phyloP scores from a whole-genome alignment of 2,113 vertebrate species.

The Tragelaphus scriptus region DNA sequence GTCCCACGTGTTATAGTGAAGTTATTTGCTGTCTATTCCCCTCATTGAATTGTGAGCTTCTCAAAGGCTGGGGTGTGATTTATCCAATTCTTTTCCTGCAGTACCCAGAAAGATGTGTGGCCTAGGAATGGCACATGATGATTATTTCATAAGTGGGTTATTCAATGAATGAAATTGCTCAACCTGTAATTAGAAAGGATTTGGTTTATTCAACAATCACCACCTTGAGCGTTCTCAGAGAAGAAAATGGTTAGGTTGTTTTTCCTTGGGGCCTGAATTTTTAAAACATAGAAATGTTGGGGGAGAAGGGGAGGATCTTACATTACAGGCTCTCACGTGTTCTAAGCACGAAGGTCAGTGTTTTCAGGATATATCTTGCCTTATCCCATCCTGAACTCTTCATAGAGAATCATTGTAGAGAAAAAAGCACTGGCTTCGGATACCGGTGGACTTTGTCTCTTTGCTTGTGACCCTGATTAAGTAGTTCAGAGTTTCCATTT shows the following conservation, averaged over 20 bases:
- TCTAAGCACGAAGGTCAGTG: not conserved
- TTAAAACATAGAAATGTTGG: not conserved
- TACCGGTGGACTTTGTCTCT: not conserved
- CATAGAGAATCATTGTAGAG: not conserved
- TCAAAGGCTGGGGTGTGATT: not conserved
- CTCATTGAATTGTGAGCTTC: not conserved
- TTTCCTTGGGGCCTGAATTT: not conserved
- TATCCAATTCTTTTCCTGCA: not conserved
- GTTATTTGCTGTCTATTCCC: not conserved
- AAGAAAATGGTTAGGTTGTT: not conserved
- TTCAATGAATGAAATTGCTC: not conserved
- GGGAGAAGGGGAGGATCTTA: not conserved
- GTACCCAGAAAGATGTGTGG: not conserved
- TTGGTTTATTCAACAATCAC: not conserved
- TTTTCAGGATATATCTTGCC: not conserved
- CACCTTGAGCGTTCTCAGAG: not conserved
- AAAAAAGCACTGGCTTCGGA: not conserved
- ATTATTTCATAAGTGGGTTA: conserved; percentile 3
- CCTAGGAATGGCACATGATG: not conserved
- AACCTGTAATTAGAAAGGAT: not conserved
- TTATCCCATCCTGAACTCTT: not conserved
- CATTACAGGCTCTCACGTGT: not conserved
- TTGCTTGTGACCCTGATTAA: too few species aligned
- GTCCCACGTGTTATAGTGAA: not conserved
- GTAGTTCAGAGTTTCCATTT: not conserved